phyloP scores from a whole-genome alignment of 2,888 invertebrate species.

The Chrysotoxum bicinctum region DNA sequence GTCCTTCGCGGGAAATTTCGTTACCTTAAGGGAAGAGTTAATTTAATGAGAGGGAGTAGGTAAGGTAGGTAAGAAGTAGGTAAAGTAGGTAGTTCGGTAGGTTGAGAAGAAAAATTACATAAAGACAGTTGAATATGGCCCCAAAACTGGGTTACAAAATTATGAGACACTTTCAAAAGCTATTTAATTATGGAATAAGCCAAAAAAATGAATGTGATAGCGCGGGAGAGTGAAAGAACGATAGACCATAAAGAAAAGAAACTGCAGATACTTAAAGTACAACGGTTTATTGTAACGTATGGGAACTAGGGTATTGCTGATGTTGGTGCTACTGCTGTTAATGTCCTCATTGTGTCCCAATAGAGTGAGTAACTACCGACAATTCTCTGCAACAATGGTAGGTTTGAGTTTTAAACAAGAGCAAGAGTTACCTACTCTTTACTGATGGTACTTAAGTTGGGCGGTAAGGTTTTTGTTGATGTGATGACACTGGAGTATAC shows the following conservation, averaged over 20 bases:
- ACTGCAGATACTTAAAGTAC: conserved; percentile 69
- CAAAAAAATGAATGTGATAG: conserved; percentile 21
- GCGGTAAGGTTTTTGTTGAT: conserved; percentile 22
- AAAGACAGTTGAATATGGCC: conserved; percentile 55
- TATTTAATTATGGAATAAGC: conserved; percentile 67
- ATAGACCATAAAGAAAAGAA: conserved; percentile 40
- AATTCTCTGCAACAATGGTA: conserved; percentile 44
- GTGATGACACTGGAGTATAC: not conserved
- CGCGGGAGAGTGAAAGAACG: not conserved
- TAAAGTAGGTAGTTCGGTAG: not conserved
- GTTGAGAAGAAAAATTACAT: conserved; percentile 52
- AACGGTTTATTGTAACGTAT: conserved; percentile 63
- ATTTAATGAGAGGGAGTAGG: conserved; percentile 24
- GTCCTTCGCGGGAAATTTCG: conserved; percentile 53
- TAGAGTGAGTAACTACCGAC: not conserved
- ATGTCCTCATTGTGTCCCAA: conserved; percentile 54
- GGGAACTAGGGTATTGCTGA: conserved; percentile 55
- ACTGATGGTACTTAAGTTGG: conserved; percentile 6
- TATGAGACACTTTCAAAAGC: conserved; percentile 70
- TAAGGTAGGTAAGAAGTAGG: not conserved
- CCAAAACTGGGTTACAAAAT: conserved; percentile 70
- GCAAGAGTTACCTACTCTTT: conserved; percentile 22
- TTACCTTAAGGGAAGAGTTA: conserved; percentile 42
- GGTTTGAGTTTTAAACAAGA: conserved; percentile 43
- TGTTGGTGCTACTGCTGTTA: conserved; percentile 39